Base-by-base conservation (phyloP, 2,113 vertebrate genomes). In the Alouatta palliata region DNA sequence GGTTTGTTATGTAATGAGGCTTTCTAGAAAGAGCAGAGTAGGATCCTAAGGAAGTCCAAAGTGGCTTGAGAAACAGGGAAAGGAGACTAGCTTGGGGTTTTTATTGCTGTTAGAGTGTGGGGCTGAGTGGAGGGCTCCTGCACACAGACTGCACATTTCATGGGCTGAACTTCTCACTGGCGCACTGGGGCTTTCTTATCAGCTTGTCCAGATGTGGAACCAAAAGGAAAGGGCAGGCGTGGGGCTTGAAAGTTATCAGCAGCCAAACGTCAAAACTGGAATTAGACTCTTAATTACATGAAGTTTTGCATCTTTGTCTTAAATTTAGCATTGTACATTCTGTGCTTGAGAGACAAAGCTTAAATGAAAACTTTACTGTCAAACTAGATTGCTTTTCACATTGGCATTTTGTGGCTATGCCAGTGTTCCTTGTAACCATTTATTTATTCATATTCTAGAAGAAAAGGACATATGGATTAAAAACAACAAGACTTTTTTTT, bases 381-480 rank as follows among this genome's bases (percentile, higher is more conserved):
- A 77, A 43, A 47, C n/a, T 71, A 49, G 70, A 90, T 92, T 77
- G 76, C 56, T 91, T 71, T 95, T 73, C 56, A 84, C 56, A 61
- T 17, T 71, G 88, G 49, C 58, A 58, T 92, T 81, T 91, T 58
- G 32, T 70, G 76, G 56, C 35, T 68, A 27, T 54, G 68, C 64
- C 54, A 52, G 79, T 88, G 90, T 82, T 76, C 54, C 66, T 68
- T 84, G 6, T 94, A 96, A 94, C 68, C 19, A 30, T 95, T 96
- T 97, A 86, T 90, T 75, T 82, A 58, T 32, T 77, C 81, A n/a
- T 58, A 91, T 93, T 96, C 58, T 77, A 79, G 97, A 98, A 96
- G 84, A 96, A 97, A 97, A 58, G 77, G 97, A 93, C 96, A 77
- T 91, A 21, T 92, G 23, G 80, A 66, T 88, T 80, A 90, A 85